Evolutionary conservation across 2,797 vertebrate species (phyloP).

Genomic region (Brachyrhaphis roseni): DNA sequence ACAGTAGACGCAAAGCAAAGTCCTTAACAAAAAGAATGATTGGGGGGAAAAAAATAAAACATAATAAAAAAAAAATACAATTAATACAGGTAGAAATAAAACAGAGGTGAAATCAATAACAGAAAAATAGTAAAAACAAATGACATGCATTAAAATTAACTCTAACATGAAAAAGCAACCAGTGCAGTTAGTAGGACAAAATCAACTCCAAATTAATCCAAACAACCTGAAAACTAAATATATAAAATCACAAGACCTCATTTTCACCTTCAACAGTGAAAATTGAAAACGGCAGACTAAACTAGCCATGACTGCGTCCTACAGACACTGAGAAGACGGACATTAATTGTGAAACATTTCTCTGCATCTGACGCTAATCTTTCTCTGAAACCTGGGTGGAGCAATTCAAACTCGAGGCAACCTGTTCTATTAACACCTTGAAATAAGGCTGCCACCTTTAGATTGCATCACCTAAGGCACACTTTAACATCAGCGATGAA

Average conservation of each 20-base stretch:
- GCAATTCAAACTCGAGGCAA: neutral
- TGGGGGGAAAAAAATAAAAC: neutral
- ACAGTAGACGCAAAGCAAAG: neutral
- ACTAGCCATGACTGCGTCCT: neutral
- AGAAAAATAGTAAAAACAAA: neutral
- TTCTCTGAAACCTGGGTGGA: neutral
- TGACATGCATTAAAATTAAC: neutral
- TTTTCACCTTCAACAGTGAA: neutral
- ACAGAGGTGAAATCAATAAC: neutral
- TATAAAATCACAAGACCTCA: neutral
- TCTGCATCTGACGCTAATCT: neutral
- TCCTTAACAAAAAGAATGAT: neutral
- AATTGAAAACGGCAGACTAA: neutral
- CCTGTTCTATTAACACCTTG: conserved; percentile 1
- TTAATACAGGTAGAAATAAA: neutral
- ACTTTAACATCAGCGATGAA: neutral
- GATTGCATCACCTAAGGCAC: neutral
- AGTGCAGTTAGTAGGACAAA: neutral
- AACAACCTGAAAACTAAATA: neutral
- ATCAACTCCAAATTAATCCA: neutral
- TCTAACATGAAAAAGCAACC: neutral
- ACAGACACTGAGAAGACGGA: neutral
- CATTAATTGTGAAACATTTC: neutral
- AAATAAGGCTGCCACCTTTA: conserved; percentile 1
- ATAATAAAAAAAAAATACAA: neutral